Conservation (phyloP, 1,140 invertebrate genomes). For the Camponotus floridanus region DNA sequence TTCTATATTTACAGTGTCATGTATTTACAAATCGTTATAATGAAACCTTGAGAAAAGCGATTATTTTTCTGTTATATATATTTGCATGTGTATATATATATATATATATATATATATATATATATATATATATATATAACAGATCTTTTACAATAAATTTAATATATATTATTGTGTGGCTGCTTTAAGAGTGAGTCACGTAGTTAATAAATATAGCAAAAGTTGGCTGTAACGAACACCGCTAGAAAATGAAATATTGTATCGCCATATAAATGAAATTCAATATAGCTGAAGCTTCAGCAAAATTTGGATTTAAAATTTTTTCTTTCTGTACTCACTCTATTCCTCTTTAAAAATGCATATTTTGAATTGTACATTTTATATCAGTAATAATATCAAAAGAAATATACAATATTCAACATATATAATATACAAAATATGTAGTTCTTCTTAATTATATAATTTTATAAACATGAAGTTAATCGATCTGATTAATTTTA, state of each 20-base stretch:
- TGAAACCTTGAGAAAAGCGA: constrained; percentile 12
- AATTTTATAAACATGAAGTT: constrained; percentile 21
- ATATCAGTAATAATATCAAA: constrained; percentile 10
- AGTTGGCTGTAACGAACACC: constrained; percentile 50
- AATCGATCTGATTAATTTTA: constrained; percentile 1
- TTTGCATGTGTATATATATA: neutral
- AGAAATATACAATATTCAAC: neutral
- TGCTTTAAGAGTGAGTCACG: constrained; percentile 43
- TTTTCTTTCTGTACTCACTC: neutral
- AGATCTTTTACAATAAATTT: constrained; percentile 43
- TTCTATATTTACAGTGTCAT: constrained; percentile 54
- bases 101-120: constrained; percentile 4
- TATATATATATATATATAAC: neutral
- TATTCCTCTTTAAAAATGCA: constrained; percentile 11
- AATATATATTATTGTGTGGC: constrained; percentile 47
- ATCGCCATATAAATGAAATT: constrained; percentile 21
- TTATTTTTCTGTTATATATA: constrained; percentile 39
- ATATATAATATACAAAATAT: neutral
- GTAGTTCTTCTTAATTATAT: neutral
- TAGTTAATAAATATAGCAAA: constrained; percentile 53
- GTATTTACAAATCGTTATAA: constrained; percentile 40
- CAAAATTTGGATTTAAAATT: constrained; percentile 4
- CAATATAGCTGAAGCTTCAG: constrained; percentile 22
- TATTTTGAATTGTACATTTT: neutral
- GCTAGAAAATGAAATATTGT: constrained; percentile 50